phyloP scores from a whole-genome alignment of 2,888 invertebrate genomes.

The Ypsolopha scabrella region DNA sequence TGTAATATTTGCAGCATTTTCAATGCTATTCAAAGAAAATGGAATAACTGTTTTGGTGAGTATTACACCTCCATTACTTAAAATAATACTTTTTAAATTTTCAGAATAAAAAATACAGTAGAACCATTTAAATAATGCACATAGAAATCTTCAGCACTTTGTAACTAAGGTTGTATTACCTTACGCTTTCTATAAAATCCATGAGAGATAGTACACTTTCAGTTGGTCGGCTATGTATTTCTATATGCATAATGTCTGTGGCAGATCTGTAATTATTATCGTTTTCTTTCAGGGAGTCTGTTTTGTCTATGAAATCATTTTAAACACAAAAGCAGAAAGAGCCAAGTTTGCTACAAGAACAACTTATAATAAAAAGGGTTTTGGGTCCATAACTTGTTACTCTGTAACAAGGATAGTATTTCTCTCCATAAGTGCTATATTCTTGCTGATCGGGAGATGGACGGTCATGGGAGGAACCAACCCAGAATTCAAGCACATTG shows the following conservation, averaged over 20 bases:
- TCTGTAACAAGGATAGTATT: conserved; percentile 58
- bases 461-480: conserved; percentile 82
- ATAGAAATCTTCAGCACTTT: too few species aligned
- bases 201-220: too few species aligned
- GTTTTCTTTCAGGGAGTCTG: conserved; percentile 69
- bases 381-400: not conserved
- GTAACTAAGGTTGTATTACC: too few species aligned
- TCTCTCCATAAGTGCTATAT: conserved; percentile 55
- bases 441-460: conserved; percentile 76
- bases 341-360: conserved; percentile 6
- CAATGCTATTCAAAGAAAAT: conserved; percentile 94
- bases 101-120: too few species aligned
- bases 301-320: conserved; percentile 75
- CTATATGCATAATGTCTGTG: too few species aligned
- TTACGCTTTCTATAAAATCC: too few species aligned
- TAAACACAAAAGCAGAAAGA: conserved; percentile 21
- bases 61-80: conserved; percentile 12
- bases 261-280: not conserved
- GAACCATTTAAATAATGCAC: too few species aligned
- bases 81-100: not conserved
- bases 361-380: conserved; percentile 1
- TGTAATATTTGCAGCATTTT: conserved; percentile 64
- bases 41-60: conserved; percentile 90
- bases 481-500: conserved; percentile 85
- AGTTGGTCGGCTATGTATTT: too few species aligned